These are phyloP conservation scores for Apamea epomidion DNA, from an alignment of 2,888 invertebrate species.

Conservation along the genomic window DNA sequence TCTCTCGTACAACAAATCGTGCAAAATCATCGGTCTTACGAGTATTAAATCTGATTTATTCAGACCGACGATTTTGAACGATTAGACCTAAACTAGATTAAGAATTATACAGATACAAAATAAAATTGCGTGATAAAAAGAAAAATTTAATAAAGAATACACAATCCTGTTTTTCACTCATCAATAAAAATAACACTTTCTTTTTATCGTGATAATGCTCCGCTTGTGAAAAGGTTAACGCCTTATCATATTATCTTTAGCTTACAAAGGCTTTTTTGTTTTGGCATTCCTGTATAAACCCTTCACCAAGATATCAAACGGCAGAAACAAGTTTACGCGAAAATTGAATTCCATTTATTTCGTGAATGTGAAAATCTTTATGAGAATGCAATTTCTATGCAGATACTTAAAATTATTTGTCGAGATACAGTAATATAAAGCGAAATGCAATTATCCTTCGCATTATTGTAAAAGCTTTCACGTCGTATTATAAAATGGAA, in stretches of 20 bases:
- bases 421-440: constrained; percentile 35
- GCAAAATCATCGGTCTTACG: too few relatives aligned
- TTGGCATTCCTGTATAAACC: constrained; percentile 26
- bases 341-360: constrained; percentile 34
- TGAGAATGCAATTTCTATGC: constrained; percentile 21
- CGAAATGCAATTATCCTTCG: constrained; percentile 57
- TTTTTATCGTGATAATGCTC: constrained; percentile 43
- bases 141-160: constrained; percentile 2
- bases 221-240: constrained; percentile 42
- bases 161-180: constrained; percentile 24
- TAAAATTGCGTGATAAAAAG: neutral
- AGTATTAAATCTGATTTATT: neutral
- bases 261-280: constrained; percentile 42
- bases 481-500: constrained; percentile 47
- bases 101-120: neutral
- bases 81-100: neutral
- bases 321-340: constrained; percentile 34
- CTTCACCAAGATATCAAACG: constrained; percentile 40
- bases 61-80: neutral
- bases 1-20: neutral
- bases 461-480: constrained; percentile 66
- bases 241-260: constrained; percentile 48
- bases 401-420: constrained; percentile 48
- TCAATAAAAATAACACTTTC: constrained; percentile 34
- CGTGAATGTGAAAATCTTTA: constrained; percentile 10